Conservation (phyloP, 2,888 invertebrate genomes). For the Chloromyia formosa region DNA sequence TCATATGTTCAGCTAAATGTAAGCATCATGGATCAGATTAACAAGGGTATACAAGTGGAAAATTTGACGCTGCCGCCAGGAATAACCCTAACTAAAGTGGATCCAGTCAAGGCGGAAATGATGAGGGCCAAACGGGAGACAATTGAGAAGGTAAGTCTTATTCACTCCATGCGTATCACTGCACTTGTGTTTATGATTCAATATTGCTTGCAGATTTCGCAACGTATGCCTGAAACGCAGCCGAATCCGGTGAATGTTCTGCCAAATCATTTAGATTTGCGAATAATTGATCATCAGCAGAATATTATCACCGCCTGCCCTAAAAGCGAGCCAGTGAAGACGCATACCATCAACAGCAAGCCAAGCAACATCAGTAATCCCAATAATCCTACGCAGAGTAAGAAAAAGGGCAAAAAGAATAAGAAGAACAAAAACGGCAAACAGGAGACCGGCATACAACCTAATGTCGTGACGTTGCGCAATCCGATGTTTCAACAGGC, state of each 20-base stretch:
- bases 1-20: slow-evolving; percentile 53
- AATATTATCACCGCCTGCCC: too few species aligned
- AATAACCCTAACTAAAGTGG: slow-evolving; percentile 80
- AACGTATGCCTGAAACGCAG: slow-evolving; percentile 48
- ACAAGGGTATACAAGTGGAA: slow-evolving; percentile 67
- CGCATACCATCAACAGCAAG: neutral
- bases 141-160: slow-evolving; percentile 57
- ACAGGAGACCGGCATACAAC: slow-evolving; percentile 60
- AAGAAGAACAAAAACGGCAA: slow-evolving; percentile 45
- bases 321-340: too few species aligned
- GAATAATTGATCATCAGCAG: neutral
- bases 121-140: slow-evolving; percentile 62
- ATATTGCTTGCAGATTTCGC: slow-evolving; percentile 47
- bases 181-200: too few species aligned
- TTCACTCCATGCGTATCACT: neutral
- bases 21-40: slow-evolving; percentile 64
- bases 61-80: slow-evolving; percentile 78
- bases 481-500: slow-evolving; percentile 76
- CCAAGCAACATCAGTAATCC: neutral
- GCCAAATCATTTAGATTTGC: neutral
- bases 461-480: slow-evolving; percentile 79
- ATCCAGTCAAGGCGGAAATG: slow-evolving; percentile 65
- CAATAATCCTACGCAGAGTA: neutral
- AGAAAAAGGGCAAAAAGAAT: slow-evolving; percentile 60
- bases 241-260: slow-evolving; percentile 10